Evolutionary conservation across 2,888 invertebrate genomes (phyloP), one percentile per base, ranked within the genome.

Genomic region (Resseliella maxima): DNA sequence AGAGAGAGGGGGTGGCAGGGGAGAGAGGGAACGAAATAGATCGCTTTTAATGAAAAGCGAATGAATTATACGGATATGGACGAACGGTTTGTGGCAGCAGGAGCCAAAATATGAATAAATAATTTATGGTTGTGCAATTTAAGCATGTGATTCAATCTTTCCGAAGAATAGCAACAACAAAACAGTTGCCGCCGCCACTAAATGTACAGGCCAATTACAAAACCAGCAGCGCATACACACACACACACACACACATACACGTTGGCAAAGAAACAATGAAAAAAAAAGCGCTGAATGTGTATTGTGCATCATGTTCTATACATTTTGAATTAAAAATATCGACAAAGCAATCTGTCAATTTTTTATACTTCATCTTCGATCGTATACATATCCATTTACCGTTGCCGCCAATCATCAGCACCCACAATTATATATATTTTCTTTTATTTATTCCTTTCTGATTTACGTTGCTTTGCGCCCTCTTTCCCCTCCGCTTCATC

Each of bases 81-180:
- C 72, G n/a, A 35, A 72, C 35, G 27, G 72, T 72, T 72, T 72
- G 31, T 72, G 72, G 72, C 18, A 72, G 72, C 72, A 72, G 72
- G 72, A 72, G 72, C 72, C 72, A 72, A 72, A 72, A 72, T 15
- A 31, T 35, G 72, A 72, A 72, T 72, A 72, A 72, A 72, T 72
- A 72, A 72, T 72, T 72, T 31, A 72, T 72, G 27, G 15, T 35
- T 72, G 31, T 72, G 72, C 72, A 72, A 31, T 72, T 31, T 72
- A 72, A 35, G 72, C 72, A 72, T 72, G 72, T 72, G 31, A 72
- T 72, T 35, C 72, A 72, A 12, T 72, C 59, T 59, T n/a, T n/a
- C 59, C n/a, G 3, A 59, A 24, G 5, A 59, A 59, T 6, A 59
- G 24, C 6, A n/a, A 24, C 24, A n/a, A 59, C 59, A 59, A 50